Evolutionary conservation across 2,888 invertebrate species (phyloP), one percentile per base, ranked within the genome.

Genomic region (Blastobasis adustella): DNA sequence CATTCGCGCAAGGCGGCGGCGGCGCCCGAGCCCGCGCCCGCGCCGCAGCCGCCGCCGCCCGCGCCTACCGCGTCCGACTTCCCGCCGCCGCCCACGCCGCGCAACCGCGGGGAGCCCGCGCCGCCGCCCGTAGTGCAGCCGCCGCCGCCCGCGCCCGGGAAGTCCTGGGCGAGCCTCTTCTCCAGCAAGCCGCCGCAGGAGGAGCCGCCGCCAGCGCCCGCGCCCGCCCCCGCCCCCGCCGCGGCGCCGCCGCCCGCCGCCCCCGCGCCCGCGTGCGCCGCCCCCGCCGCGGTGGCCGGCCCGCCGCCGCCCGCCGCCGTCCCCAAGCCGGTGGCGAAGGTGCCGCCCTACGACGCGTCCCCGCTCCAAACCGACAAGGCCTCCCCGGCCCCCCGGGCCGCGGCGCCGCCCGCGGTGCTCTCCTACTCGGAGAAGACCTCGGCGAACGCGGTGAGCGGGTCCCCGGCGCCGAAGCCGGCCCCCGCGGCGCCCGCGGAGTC

Each of bases 81-180:
- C 76, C 80, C 90, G 0, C 85, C 84, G 5, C 86, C 87, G 1
- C 88, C 88, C 0, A 87, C 87, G 1, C 88, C 88, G 0, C 73
- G 87, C 42, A 79, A 82, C 59, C 75, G 82, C 38, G 79, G 78
- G 1, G 87, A 85, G 46, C 72, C 79, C 0, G 48, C 62, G 1
- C 81, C 85, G 1, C 62, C 82, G 0, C 78, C 82, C 3, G 71
- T 72, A 5, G 66, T 75, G 1, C 68, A 69, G 46, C 86, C 81
- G 54, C 84, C 81, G 2, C 82, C 76, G 55, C 82, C 86, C 0
- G 83, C 86, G 0, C 72, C 88, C 10, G 81, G 89, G 55, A 87
- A 91, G 49, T 92, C 93, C 0, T 93, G 93, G 93, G 93, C 93
- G 1, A 92, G 93, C 73, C 69, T 93, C 10, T 93, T 93, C 73